Base-by-base conservation (phyloP, 2,797 vertebrate species). In the Acanthiza pusilla region DNA sequence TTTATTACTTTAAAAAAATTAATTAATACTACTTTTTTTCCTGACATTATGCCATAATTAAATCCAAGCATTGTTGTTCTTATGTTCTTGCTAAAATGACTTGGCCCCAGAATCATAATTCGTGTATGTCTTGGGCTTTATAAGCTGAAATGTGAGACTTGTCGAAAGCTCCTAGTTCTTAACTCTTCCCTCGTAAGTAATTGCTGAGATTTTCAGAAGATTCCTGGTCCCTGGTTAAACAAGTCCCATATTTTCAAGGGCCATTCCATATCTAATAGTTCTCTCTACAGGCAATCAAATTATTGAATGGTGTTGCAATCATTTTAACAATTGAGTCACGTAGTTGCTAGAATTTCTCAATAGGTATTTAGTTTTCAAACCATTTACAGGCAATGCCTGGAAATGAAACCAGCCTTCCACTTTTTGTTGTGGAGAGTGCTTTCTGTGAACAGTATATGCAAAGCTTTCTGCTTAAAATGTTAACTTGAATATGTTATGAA, bases 1-100 rank as follows among this genome's bases (percentile, higher is more conserved):
- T 66, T 5, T 30, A 4, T 25, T 63, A 19, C 54, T 58, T 58
- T 61, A 2, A 25, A 13, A 60, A 75, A 75, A 43, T 9, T 7
- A 53, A 42, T 61, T 73, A 27, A 8, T 45, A 2, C 17, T 66
- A 5, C 10, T 29, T 72, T 78, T 36, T 18, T 58, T 30, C 2
- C 11, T 47, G 32, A 25, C 70, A 26, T 22, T 36, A 3, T 32
- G 21, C 0, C 0, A 26, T 72, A 47, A 40, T 77, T 70, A 71
- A 91, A 74, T 4, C 6, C 19, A 58, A 66, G 16, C 2, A 32
- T 36, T 80, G 25, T 22, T 40, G 11, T 66, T 47, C 30, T 50
- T 45, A 23, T 25, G 14, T 60, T 66, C 30, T 15, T 75, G 21
- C 45, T 76, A 48, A 68, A 47, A 43, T 34, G 25, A 10, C 26